Base-by-base conservation (phyloP, 1,140 invertebrate genomes). In the Tyrophagus putrescentiae region DNA sequence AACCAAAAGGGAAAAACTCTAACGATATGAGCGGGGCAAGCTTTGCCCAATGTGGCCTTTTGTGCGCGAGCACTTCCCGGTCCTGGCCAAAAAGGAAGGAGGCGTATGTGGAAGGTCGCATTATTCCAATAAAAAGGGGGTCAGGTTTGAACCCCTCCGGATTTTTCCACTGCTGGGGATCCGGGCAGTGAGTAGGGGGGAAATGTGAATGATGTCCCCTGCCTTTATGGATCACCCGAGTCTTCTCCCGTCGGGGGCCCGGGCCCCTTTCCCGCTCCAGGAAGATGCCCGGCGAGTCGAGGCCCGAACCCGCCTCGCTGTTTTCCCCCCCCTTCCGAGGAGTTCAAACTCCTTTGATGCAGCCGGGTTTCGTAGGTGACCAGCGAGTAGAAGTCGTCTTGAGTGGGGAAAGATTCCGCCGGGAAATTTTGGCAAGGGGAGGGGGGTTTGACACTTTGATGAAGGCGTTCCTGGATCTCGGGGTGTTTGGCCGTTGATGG, bases 401-500 rank as follows among this genome's bases (percentile, higher is more conserved):
- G n/a, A n/a, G n/a, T n/a, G n/a, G n/a, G n/a, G n/a, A n/a, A n/a
- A n/a, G n/a, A n/a, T n/a, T n/a, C n/a, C n/a, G n/a, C n/a, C n/a
- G n/a, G n/a, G n/a, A n/a, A n/a, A n/a, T n/a, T n/a, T n/a, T n/a
- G n/a, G n/a, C n/a, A n/a, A n/a, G n/a, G n/a, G n/a, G n/a, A n/a
- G n/a, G n/a, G n/a, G n/a, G n/a, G n/a, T n/a, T n/a, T n/a, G n/a
- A n/a, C n/a, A n/a, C n/a, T n/a, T n/a, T n/a, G n/a, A n/a, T 53
- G 52, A 3, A 36, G 25, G 39, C 33, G 27, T n/a, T 59, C 64
- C 64, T 82, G 82, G 9, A 80, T 65, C 0, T 76, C 69, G 0
- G 71, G 76, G 60, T 83, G 68, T 18, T 72, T 64, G 3, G 82
- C 78, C 23, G 64, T 53, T 77, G 68, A 48, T 78, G 1, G 75